Conservation (phyloP, 2,888 invertebrate species). For the Mimas tiliae region DNA sequence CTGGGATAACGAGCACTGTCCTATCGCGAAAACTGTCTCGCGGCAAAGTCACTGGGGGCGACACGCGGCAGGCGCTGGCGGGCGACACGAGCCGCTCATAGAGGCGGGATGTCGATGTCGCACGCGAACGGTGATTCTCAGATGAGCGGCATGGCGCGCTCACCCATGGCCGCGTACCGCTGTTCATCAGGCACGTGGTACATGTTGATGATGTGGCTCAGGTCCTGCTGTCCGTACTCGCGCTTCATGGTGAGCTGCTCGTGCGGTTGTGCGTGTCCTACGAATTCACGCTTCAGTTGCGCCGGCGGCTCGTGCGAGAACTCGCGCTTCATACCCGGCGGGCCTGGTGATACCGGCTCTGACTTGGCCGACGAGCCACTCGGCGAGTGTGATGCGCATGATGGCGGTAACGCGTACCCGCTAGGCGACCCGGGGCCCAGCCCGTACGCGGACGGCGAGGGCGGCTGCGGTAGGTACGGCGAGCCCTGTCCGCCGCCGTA, state of each 20-base stretch:
- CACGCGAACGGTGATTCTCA: slow-evolving; percentile 88
- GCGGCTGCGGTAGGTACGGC: slow-evolving; percentile 90
- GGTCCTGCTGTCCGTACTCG: slow-evolving; percentile 87
- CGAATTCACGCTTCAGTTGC: slow-evolving; percentile 83
- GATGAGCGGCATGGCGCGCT: slow-evolving; percentile 87
- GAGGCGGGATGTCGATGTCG: slow-evolving; percentile 86
- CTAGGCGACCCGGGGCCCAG: slow-evolving; percentile 87
- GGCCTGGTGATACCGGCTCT: slow-evolving; percentile 93
- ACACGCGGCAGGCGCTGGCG: slow-evolving; percentile 70
- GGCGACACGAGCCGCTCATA: slow-evolving; percentile 81
- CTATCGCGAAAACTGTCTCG: slow-evolving; percentile 63
- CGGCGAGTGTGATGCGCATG: slow-evolving; percentile 91
- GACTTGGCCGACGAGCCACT: slow-evolving; percentile 95
- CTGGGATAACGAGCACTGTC: slow-evolving; percentile 77
- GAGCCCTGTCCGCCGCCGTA: slow-evolving; percentile 89
- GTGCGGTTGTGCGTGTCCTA: slow-evolving; percentile 75
- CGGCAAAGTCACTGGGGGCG: slow-evolving; percentile 69
- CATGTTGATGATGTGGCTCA: slow-evolving; percentile 88
- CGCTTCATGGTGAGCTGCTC: slow-evolving; percentile 86
- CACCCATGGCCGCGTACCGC: slow-evolving; percentile 84
- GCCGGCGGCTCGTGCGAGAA: slow-evolving; percentile 80
- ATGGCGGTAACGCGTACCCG: slow-evolving; percentile 86
- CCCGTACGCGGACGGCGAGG: slow-evolving; percentile 88
- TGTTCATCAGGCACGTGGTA: slow-evolving; percentile 87
- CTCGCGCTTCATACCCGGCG: slow-evolving; percentile 84